Evolutionary conservation across 2,113 vertebrate genomes (phyloP).

Genomic region (Mohoua ochrocephala): DNA sequence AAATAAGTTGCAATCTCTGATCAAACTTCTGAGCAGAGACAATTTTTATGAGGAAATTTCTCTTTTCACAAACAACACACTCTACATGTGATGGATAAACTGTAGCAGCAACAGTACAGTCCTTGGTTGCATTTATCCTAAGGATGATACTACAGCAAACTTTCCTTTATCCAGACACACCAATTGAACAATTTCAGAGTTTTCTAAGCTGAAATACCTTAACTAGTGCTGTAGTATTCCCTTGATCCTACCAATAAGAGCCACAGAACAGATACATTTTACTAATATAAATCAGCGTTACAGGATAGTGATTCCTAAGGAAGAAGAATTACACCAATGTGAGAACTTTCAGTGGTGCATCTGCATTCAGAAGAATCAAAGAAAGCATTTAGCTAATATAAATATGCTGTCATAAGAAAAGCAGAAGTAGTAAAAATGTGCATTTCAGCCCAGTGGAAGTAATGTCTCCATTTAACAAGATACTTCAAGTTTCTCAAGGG

Average conservation of each 20-base stretch:
- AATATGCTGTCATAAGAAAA: not conserved
- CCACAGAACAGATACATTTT: not conserved
- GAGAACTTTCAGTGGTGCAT: not conserved
- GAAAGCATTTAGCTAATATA: not conserved
- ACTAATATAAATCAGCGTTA: not conserved
- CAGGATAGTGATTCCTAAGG: not conserved
- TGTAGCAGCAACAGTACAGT: not conserved
- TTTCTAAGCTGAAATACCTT: not conserved
- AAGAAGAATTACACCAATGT: accelerated
- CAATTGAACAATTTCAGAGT: not conserved
- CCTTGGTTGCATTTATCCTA: not conserved
- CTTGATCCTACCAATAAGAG: not conserved
- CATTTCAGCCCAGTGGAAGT: not conserved
- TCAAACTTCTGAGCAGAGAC: not conserved
- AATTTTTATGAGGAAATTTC: not conserved
- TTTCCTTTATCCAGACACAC: not conserved
- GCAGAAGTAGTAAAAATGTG: not conserved
- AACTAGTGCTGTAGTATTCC: not conserved
- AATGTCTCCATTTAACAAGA: not conserved
- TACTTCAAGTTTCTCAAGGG: not conserved
- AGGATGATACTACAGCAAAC: not conserved
- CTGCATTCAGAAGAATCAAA: not conserved
- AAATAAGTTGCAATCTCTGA: not conserved
- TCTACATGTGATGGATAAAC: not conserved
- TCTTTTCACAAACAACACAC: not conserved